Evolutionary conservation across 2,113 vertebrate species (phyloP).

Genomic region (Sander vitreus): DNA sequence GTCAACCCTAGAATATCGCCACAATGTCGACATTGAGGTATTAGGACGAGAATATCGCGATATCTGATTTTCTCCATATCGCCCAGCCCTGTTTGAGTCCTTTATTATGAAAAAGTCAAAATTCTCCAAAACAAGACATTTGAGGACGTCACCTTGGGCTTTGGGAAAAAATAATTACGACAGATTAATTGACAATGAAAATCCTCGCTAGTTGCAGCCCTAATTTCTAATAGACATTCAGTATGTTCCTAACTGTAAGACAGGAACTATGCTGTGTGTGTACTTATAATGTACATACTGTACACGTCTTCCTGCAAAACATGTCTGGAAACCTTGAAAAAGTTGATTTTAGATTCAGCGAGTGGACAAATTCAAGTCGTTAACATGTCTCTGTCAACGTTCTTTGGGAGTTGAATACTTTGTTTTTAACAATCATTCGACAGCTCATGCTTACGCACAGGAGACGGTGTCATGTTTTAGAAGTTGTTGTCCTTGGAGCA

Average conservation of each 20-base stretch:
- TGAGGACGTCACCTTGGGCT: too few relatives aligned
- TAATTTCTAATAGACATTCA: not conserved
- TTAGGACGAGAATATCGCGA: too few relatives aligned
- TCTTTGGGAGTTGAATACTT: slow-evolving; percentile 18
- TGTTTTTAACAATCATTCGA: slow-evolving; percentile 43
- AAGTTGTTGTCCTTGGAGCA: slow-evolving; percentile 75
- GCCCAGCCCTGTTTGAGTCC: too few relatives aligned
- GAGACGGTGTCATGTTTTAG: slow-evolving; percentile 65
- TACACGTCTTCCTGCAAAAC: not conserved
- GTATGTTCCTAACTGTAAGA: not conserved
- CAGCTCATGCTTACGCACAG: slow-evolving; percentile 44
- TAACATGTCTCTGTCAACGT: slow-evolving; percentile 22
- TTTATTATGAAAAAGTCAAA: too few relatives aligned
- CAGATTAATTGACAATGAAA: not conserved
- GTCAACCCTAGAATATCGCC: too few relatives aligned
- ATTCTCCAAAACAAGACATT: too few relatives aligned
- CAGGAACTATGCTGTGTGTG: not conserved
- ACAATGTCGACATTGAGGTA: too few relatives aligned
- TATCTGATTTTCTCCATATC: too few relatives aligned
- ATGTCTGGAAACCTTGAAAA: not conserved
- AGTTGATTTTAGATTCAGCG: slow-evolving; percentile 32
- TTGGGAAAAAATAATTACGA: too few relatives aligned
- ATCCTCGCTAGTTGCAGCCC: not conserved
- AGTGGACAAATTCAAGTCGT: slow-evolving; percentile 14
- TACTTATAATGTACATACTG: not conserved